These are phyloP conservation scores for Spea multiplicata DNA, from an alignment of 2,113 vertebrate species.

Conservation along the genomic window DNA sequence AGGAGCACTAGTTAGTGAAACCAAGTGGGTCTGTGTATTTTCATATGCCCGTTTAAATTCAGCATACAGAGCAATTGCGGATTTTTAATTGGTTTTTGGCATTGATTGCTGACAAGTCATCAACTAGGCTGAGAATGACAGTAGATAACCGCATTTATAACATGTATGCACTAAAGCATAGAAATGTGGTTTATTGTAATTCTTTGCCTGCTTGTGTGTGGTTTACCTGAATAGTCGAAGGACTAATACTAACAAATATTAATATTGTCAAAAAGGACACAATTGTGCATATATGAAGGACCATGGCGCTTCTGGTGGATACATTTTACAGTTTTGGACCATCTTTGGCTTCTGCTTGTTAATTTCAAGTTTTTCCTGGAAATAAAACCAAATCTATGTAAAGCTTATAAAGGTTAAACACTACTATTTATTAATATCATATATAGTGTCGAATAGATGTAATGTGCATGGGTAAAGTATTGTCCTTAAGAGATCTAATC, in stretches of 20 bases:
- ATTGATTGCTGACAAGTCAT: constrained; percentile 10
- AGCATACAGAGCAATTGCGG: background rate
- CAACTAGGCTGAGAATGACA: background rate
- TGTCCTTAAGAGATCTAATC: constrained; percentile 30
- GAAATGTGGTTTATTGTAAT: no score
- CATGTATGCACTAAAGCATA: no score
- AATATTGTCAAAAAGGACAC: no score
- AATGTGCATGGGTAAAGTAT: constrained; percentile 31
- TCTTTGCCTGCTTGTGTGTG: no score
- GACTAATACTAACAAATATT: no score
- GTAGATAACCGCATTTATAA: background rate
- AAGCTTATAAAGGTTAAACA: constrained; percentile 11
- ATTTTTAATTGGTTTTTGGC: constrained; percentile 39
- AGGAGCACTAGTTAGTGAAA: background rate
- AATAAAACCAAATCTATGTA: constrained; percentile 13
- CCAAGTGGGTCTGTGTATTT: background rate
- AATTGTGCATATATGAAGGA: no score
- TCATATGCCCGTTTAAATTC: constrained; percentile 10
- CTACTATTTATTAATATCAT: background rate
- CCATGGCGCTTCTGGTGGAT: no score
- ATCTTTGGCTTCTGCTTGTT: no score
- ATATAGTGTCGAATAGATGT: constrained; percentile 37
- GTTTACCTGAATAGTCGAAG: no score
- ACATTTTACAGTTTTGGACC: no score
- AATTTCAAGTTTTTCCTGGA: background rate